Conservation (phyloP, 1,140 invertebrate species). For the Pomacea maculata region DNA sequence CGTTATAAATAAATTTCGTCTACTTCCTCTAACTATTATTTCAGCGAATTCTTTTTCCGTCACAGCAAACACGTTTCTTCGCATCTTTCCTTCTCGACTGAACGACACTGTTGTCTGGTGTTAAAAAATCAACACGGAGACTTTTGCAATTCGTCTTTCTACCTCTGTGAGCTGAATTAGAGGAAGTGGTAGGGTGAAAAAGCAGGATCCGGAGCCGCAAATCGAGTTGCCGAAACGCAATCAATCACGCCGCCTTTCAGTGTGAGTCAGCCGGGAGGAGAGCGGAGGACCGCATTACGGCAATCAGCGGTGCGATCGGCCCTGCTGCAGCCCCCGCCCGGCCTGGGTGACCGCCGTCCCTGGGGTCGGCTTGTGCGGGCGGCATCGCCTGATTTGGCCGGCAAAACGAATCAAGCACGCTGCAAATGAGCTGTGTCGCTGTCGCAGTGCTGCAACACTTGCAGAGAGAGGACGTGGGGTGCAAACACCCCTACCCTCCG, state of each 20-base stretch:
- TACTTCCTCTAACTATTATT: too few species aligned
- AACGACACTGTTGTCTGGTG: too few species aligned
- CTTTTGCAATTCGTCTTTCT: too few species aligned
- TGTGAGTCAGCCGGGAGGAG: conserved; percentile 16
- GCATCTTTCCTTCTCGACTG: too few species aligned
- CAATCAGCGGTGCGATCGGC: neutral
- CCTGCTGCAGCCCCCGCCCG: neutral
- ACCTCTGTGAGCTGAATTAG: neutral
- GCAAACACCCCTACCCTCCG: too few species aligned
- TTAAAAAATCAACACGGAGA: too few species aligned
- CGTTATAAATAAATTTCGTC: too few species aligned
- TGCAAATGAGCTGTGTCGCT: conserved; percentile 14
- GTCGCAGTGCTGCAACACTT: neutral
- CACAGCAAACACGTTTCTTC: too few species aligned
- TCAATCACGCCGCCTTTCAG: conserved; percentile 16
- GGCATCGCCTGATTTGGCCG: conserved; percentile 18
- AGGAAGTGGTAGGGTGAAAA: conserved; percentile 19
- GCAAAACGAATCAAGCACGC: conserved; percentile 16
- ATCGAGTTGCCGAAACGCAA: conserved; percentile 25
- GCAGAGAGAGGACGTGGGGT: too few species aligned
- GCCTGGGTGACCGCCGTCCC: neutral
- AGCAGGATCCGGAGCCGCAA: conserved; percentile 18
- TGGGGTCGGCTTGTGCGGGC: conserved; percentile 4
- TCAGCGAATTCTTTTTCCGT: too few species aligned
- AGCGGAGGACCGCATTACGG: neutral